These are phyloP conservation scores for Delia radicum DNA, from an alignment of 1,140 invertebrate genomes.

Conservation along the genomic window DNA sequence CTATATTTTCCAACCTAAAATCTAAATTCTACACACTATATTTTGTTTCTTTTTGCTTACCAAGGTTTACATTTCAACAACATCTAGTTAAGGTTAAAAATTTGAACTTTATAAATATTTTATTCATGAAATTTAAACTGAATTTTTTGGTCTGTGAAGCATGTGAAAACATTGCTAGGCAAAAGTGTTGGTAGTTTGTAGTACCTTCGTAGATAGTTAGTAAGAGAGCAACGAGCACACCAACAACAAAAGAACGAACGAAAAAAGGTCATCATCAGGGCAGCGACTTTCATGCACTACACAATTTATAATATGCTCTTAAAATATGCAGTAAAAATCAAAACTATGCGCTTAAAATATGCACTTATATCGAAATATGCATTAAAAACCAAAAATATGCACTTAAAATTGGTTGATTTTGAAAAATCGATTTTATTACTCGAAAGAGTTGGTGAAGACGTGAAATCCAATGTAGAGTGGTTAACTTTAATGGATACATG, in stretches of 20 bases:
- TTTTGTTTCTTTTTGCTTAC: neutral
- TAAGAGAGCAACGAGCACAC: neutral
- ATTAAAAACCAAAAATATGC: too few species aligned
- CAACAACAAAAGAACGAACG: neutral
- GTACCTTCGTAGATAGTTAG: neutral
- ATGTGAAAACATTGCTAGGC: neutral
- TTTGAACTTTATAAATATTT: constrained; percentile 1
- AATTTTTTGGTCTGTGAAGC: neutral
- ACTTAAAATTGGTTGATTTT: too few species aligned
- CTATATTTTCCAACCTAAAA: neutral
- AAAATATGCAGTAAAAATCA: too few species aligned
- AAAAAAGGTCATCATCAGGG: neutral
- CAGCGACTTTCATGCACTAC: too few species aligned
- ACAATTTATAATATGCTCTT: too few species aligned
- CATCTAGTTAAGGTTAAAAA: neutral
- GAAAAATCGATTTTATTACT: too few species aligned
- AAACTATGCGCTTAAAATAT: too few species aligned
- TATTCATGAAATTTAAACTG: constrained; percentile 1
- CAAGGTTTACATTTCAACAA: neutral
- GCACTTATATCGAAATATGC: too few species aligned
- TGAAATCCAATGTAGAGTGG: too few species aligned
- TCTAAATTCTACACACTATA: neutral
- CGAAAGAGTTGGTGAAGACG: too few species aligned
- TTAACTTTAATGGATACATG: too few species aligned
- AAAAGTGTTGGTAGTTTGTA: neutral